These are phyloP conservation scores for Rhingia campestris DNA, from an alignment of 2,888 invertebrate species.

Conservation along the genomic window DNA sequence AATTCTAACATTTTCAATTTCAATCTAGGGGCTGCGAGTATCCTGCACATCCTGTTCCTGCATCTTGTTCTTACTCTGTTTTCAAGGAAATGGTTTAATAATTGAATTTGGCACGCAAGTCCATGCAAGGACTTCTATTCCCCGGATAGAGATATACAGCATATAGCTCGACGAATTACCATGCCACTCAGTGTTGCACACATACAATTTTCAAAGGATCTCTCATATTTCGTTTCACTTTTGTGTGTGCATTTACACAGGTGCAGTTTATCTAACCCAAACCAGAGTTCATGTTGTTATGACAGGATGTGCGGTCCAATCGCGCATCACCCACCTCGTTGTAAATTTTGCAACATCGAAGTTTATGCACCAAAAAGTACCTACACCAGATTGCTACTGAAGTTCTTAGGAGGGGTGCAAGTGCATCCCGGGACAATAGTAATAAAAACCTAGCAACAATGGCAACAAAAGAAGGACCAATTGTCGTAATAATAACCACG, in stretches of 20 bases:
- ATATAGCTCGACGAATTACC: constrained; percentile 45
- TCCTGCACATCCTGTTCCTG: constrained; percentile 57
- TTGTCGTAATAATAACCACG: constrained; percentile 71
- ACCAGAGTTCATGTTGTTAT: constrained; percentile 45
- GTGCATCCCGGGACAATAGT: constrained; percentile 36
- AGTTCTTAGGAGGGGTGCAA: neutral
- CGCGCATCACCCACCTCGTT: constrained; percentile 7
- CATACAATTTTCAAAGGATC: constrained; percentile 9
- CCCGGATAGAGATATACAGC: constrained; percentile 17
- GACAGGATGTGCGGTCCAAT: constrained; percentile 22
- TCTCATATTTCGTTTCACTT: constrained; percentile 44
- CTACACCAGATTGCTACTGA: neutral
- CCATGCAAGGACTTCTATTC: constrained; percentile 23
- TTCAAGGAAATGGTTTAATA: constrained; percentile 67
- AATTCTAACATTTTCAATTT: constrained; percentile 71
- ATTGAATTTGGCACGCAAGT: constrained; percentile 69
- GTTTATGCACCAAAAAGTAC: constrained; percentile 58
- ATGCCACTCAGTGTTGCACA: constrained; percentile 25
- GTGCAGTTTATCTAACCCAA: constrained; percentile 3
- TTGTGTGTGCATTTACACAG: constrained; percentile 8
- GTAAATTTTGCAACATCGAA: constrained; percentile 51
- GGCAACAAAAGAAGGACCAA: constrained; percentile 54
- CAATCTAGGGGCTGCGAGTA: constrained; percentile 50
- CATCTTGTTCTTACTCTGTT: constrained; percentile 52
- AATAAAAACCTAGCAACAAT: constrained; percentile 52